These are phyloP conservation scores for Zootermopsis nevadensis DNA, from an alignment of 2,888 invertebrate species.

Conservation along the genomic window DNA sequence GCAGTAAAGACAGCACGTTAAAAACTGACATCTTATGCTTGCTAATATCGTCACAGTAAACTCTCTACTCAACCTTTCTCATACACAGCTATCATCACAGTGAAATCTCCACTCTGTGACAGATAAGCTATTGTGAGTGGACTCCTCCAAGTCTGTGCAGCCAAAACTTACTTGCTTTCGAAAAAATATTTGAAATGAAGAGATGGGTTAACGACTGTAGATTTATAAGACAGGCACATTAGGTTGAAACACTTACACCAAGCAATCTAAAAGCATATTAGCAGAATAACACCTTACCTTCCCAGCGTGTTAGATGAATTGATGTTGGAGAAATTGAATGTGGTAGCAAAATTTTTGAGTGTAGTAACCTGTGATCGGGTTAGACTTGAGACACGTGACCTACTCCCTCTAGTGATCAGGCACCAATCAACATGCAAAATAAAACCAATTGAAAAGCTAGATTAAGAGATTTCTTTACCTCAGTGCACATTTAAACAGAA, in stretches of 20 bases:
- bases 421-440: slow-evolving; percentile 50
- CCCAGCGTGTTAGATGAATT: slow-evolving; percentile 57
- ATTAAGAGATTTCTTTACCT: background rate
- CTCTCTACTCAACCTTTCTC: no score
- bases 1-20: no score
- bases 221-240: background rate
- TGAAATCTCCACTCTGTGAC: no score
- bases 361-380: slow-evolving; percentile 69
- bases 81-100: no score
- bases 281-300: slow-evolving; percentile 60
- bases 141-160: no score
- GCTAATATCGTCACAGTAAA: no score
- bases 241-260: background rate
- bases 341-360: slow-evolving; percentile 67
- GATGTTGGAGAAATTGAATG: slow-evolving; percentile 67
- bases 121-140: no score
- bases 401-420: slow-evolving; percentile 60
- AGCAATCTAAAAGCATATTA: background rate
- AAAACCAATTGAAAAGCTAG: slow-evolving; percentile 24
- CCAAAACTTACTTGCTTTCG: no score
- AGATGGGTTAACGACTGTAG: no score
- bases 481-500: background rate
- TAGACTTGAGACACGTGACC: slow-evolving; percentile 68
- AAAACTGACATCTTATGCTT: no score
- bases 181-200: no score